Conservation (phyloP, 2,797 vertebrate species). For the Prionace glauca region DNA sequence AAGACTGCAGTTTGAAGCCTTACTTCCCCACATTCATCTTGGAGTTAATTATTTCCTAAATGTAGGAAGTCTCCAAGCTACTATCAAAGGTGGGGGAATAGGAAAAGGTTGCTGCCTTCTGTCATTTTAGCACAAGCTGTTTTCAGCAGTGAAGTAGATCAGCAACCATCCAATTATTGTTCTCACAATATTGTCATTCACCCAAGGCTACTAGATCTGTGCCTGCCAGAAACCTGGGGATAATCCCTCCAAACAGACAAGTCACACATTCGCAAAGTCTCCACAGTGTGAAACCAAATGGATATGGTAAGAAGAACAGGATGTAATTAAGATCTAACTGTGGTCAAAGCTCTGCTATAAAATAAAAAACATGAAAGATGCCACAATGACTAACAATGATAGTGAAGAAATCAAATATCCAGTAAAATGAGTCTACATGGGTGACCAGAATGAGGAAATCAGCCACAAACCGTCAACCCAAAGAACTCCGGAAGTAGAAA, state of each 20-base stretch:
- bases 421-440: neutral
- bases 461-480: neutral
- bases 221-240: slow-evolving; percentile 22
- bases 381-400: neutral
- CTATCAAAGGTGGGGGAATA: neutral
- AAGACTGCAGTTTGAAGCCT: neutral
- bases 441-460: neutral
- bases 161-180: neutral
- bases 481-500: neutral
- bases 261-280: neutral
- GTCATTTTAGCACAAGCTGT: neutral
- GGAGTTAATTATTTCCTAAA: neutral
- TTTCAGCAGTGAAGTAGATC: neutral
- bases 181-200: neutral
- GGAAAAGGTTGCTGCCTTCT: neutral
- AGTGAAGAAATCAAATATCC: slow-evolving; percentile 9
- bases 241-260: neutral
- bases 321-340: slow-evolving; percentile 17
- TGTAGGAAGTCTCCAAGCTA: neutral
- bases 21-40: slow-evolving; percentile 6
- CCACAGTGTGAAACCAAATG: neutral
- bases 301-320: slow-evolving; percentile 20
- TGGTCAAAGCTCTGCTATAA: slow-evolving; percentile 13
- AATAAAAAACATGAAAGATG: neutral
- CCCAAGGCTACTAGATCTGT: neutral